Base-by-base conservation (phyloP, 2,113 vertebrate genomes). In the Pelusios castaneus region DNA sequence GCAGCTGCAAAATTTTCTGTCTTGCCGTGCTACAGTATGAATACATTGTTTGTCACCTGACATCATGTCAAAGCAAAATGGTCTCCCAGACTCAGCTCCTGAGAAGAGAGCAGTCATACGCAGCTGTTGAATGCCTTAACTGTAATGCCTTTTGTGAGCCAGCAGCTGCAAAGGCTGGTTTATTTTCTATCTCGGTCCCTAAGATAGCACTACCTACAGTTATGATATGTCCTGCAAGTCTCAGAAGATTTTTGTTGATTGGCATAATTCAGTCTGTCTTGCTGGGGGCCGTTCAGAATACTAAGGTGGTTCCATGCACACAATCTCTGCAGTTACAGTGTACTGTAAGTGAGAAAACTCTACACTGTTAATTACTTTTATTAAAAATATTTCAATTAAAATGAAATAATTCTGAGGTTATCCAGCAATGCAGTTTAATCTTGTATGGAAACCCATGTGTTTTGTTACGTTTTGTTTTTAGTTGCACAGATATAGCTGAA, bases 401-500 rank as follows among this genome's bases (percentile, higher is more conserved):
- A 93, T 91, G 84, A 93, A 96, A 95, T 96, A 94, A 95, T 97
- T 97, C 90, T 95, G 93, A 97, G 89, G 94, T 95, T 97, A 97
- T 96, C 97, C 89, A 97, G 93, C 97, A 97, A 96, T 89, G 95
- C 93, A 96, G 91, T 91, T 94, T 95, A 96, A 95, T 95, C 63
- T 96, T 93, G 24, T 91, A 93, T 81, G 92, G 94, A 90, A 97
- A 97, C 85, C 73, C 54, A 54, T 89, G 67, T 92, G 70, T 70
- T 91, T 41, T 52, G 51, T 49, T 73, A 10, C 7, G n/a, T 67
- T 70, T 38, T 90, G 87, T 38, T 82, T 90, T 88, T 79, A 29
- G 95, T 97, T 96, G 88, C 96, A 97, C 86, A 97, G 94, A 97
- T 98, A 96, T 91, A 97, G 93, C 93, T 95, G 94, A 97, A 98